Conservation (phyloP, 2,797 vertebrate species). For the Premnoplex brunnescens region DNA sequence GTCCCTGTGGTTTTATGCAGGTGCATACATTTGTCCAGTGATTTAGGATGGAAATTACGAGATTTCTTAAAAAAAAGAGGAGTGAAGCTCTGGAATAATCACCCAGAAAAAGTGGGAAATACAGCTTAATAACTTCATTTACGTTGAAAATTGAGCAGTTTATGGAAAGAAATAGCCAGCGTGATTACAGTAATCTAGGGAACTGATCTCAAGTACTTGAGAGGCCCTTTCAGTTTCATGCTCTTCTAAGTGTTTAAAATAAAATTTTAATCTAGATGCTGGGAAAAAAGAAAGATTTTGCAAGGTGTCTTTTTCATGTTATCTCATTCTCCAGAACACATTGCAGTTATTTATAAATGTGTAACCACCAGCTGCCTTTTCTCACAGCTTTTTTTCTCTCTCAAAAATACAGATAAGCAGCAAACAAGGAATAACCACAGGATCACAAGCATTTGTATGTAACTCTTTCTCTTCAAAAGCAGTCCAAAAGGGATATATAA, state of each 20-base stretch:
- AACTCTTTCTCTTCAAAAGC: not conserved
- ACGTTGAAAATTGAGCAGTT: not conserved
- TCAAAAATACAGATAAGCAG: slow-evolving; percentile 16
- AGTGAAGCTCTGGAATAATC: not conserved
- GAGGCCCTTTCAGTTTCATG: not conserved
- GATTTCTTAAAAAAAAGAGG: not conserved
- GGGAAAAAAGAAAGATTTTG: not conserved
- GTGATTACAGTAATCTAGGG: not conserved
- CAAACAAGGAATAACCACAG: not conserved
- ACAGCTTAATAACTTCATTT: not conserved
- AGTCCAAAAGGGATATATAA: not conserved
- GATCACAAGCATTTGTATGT: not conserved
- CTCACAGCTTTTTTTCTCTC: slow-evolving; percentile 24
- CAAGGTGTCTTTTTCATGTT: slow-evolving; percentile 11
- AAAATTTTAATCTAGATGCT: not conserved
- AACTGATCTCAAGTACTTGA: not conserved
- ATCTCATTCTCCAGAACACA: slow-evolving; percentile 32
- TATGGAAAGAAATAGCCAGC: not conserved
- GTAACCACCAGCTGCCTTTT: slow-evolving; percentile 63
- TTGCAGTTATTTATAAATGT: slow-evolving; percentile 20
- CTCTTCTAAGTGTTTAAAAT: not conserved
- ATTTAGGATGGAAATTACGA: not conserved
- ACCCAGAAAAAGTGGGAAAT: not conserved
- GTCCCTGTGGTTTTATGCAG: not conserved
- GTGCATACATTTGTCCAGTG: not conserved